Evolutionary conservation across 2,888 invertebrate genomes (phyloP).

Genomic region (Chrysolina haemoptera): DNA sequence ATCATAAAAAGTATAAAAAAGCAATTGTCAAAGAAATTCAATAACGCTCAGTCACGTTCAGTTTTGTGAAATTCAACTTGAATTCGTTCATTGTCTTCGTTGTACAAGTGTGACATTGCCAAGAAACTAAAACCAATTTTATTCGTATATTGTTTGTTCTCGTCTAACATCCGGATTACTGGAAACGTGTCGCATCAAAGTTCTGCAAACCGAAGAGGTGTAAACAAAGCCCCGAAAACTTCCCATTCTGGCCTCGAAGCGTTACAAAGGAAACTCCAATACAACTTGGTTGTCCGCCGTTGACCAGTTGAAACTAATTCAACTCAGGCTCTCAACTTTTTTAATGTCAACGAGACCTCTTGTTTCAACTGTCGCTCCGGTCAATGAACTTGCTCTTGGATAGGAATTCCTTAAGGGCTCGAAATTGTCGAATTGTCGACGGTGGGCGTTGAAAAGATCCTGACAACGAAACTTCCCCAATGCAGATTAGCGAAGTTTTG

Average conservation of each 20-base stretch:
- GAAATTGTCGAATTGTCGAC: not conserved
- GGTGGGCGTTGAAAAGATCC: not conserved
- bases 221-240: not conserved
- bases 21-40: too few species aligned
- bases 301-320: not conserved
- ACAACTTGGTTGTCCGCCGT: not conserved
- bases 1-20: too few species aligned
- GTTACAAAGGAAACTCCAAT: not conserved
- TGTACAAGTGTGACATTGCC: too few species aligned
- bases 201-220: not conserved
- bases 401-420: not conserved
- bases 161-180: too few species aligned
- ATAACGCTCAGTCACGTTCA: too few species aligned
- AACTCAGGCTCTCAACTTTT: slow-evolving; percentile 4
- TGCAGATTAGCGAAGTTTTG: not conserved
- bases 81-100: too few species aligned
- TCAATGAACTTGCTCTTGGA: not conserved
- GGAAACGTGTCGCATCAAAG: not conserved
- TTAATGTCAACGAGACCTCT: not conserved
- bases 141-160: too few species aligned
- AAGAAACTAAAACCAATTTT: too few species aligned
- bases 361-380: not conserved
- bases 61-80: too few species aligned
- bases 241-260: not conserved
- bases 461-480: not conserved